Evolutionary conservation across 2,113 vertebrate species (phyloP).

Genomic region (Taxidea taxus): DNA sequence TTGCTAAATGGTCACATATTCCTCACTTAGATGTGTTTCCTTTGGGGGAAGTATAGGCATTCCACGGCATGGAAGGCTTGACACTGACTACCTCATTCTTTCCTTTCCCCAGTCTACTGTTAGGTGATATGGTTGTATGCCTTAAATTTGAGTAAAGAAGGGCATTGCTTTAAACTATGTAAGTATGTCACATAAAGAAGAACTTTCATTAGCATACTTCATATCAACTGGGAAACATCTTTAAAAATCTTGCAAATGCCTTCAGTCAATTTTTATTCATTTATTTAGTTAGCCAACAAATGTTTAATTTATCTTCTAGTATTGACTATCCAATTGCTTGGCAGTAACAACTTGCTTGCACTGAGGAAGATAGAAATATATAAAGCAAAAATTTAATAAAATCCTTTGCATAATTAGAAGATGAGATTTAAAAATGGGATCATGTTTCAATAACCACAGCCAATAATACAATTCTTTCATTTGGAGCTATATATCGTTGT

Average conservation of each 20-base stretch:
- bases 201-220: neutral
- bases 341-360: constrained; percentile 53
- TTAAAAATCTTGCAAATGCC: constrained; percentile 19
- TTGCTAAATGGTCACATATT: neutral
- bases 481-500: constrained; percentile 26
- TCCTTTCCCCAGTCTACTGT: neutral
- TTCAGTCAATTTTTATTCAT: constrained; percentile 53
- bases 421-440: constrained; percentile 52
- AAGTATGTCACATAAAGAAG: constrained; percentile 18
- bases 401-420: constrained; percentile 59
- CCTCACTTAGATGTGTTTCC: neutral
- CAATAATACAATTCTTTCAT: neutral
- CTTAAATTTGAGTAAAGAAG: constrained; percentile 1
- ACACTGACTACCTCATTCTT: neutral
- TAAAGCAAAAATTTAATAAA: constrained; percentile 53
- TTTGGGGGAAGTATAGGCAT: neutral
- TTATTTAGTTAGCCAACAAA: constrained; percentile 41
- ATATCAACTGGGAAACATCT: constrained; percentile 39
- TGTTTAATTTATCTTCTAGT: constrained; percentile 50
- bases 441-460: constrained; percentile 28
- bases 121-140: neutral
- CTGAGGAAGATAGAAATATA: constrained; percentile 44
- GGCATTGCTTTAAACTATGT: constrained; percentile 16
- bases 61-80: neutral
- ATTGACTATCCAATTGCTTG: constrained; percentile 63